Conservation (phyloP, 1,140 invertebrate species). For the Dermatophagoides farinae region DNA sequence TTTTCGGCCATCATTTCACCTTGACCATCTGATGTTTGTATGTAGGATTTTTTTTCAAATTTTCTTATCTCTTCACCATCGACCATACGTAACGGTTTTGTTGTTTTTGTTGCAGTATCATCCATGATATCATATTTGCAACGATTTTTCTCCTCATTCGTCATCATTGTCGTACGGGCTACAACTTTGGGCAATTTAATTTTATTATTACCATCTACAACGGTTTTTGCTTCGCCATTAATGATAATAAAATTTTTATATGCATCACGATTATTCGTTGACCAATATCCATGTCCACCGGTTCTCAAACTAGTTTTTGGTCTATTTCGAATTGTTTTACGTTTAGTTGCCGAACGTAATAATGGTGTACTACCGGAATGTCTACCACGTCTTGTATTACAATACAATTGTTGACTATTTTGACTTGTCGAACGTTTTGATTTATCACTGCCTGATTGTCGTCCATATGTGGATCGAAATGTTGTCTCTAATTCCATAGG, state of each 20-base stretch:
- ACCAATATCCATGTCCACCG: conserved; percentile 11
- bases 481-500: conserved; percentile 28
- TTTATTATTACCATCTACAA: background rate
- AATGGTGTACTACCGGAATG: background rate
- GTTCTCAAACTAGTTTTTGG: conserved; percentile 9
- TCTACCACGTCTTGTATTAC: background rate
- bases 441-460: background rate
- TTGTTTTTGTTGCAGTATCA: background rate
- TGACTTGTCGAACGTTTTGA: background rate
- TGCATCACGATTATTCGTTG: conserved; percentile 8
- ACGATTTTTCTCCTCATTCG: background rate
- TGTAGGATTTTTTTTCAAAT: background rate
- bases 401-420: background rate
- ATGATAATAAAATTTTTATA: conserved; percentile 15
- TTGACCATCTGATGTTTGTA: background rate
- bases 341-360: background rate
- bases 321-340: background rate
- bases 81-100: background rate
- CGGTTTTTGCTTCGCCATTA: conserved; percentile 9
- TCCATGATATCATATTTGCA: background rate
- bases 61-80: conserved; percentile 1
- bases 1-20: background rate
- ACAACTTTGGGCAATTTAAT: conserved; percentile 10
- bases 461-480: conserved; percentile 13
- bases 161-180: background rate